phyloP scores from a whole-genome alignment of 2,113 vertebrate genomes.

The Datnioides undecimradiatus region DNA sequence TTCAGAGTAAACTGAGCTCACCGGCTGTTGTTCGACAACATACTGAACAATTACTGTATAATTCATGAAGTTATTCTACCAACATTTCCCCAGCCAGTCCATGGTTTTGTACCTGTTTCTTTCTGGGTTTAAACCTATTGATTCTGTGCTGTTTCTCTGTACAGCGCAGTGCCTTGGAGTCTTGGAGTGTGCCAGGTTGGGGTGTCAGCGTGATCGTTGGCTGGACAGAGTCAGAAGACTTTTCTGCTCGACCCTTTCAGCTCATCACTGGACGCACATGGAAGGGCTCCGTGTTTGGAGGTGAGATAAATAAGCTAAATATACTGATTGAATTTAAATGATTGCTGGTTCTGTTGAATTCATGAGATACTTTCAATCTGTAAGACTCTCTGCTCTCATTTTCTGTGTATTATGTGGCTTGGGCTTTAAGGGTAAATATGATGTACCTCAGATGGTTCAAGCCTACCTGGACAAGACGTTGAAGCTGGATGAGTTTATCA shows the following conservation, averaged over 20 bases:
- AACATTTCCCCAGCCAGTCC: neutral
- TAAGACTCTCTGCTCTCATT: neutral
- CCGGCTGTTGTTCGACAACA: neutral
- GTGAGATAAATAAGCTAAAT: slow-evolving; percentile 65
- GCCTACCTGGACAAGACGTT: slow-evolving; percentile 86
- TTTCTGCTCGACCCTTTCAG: slow-evolving; percentile 82
- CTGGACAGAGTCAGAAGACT: slow-evolving; percentile 75
- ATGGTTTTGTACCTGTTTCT: neutral
- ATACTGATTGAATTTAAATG: too few relatives aligned
- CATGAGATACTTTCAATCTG: neutral
- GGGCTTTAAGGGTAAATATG: slow-evolving; percentile 86
- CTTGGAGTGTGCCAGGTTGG: slow-evolving; percentile 81
- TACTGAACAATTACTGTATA: neutral
- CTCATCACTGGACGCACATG: slow-evolving; percentile 85
- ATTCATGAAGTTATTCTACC: neutral
- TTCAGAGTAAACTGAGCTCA: neutral
- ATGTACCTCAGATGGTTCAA: slow-evolving; percentile 81
- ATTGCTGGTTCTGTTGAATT: too few relatives aligned
- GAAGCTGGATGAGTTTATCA: slow-evolving; percentile 84
- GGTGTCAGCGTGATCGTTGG: slow-evolving; percentile 88
- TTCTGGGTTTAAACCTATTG: neutral
- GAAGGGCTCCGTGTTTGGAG: slow-evolving; percentile 85
- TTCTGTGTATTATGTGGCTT: neutral
- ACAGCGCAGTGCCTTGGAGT: slow-evolving; percentile 87
- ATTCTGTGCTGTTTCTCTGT: neutral